A percentile compares a stretch with the other conserved stretches of the same genome.
Conservation (phyloP, 2,797 vertebrate genomes). For the Poeciliopsis presidionis region DNA sequence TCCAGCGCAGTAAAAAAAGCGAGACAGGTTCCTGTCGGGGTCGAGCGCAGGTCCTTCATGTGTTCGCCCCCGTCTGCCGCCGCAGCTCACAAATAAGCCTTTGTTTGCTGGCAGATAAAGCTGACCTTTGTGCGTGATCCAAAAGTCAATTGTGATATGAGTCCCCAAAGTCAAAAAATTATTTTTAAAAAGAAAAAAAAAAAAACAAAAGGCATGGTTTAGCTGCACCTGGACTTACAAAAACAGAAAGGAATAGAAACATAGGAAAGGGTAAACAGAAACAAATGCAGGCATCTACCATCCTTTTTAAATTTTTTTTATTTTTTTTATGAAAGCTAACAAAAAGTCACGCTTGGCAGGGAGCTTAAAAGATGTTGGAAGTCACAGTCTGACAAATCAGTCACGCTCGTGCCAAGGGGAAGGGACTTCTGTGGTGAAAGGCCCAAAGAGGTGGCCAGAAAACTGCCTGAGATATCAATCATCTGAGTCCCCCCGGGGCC, state of each 20-base stretch:
- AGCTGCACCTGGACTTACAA: not conserved
- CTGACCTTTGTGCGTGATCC: slow-evolving; percentile 2
- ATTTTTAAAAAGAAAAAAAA: not conserved
- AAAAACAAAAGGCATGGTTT: not conserved
- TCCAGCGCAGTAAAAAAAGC: not conserved
- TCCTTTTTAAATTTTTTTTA: slow-evolving; percentile 15
- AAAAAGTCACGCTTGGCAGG: slow-evolving; percentile 28
- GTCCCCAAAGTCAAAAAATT: slow-evolving; percentile 6
- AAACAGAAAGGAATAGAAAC: not conserved
- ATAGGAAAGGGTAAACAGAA: slow-evolving; percentile 9
- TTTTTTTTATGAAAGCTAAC: slow-evolving; percentile 35
- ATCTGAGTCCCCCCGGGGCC: slow-evolving; percentile 54
- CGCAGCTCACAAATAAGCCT: not conserved
- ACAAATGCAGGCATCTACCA: slow-evolving; percentile 32
- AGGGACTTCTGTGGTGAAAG: slow-evolving; percentile 47
- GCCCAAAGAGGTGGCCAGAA: slow-evolving; percentile 57
- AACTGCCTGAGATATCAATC: slow-evolving; percentile 73
- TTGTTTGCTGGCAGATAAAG: not conserved
- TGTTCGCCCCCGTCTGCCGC: not conserved
- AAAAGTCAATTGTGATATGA: not conserved
- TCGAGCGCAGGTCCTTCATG: not conserved
- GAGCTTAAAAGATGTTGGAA: slow-evolving; percentile 14
- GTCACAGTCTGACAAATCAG: slow-evolving; percentile 58
- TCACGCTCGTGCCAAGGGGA: slow-evolving; percentile 50
- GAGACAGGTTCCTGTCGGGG: not conserved